Percentiles rank a stretch among this genome's conserved stretches.
phyloP scores from a whole-genome alignment of 2,888 invertebrate species.

The Philaethria dido region DNA sequence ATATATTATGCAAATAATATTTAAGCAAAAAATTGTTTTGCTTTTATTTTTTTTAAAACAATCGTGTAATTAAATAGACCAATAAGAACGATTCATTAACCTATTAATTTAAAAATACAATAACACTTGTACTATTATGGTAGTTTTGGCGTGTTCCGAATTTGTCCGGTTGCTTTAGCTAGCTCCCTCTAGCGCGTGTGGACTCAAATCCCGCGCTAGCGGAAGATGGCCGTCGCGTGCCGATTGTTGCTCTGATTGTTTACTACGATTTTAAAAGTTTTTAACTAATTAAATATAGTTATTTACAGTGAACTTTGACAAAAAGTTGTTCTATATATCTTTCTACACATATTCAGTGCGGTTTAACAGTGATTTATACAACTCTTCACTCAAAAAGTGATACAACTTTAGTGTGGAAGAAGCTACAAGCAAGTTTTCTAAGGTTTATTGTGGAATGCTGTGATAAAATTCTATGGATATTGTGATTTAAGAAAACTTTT shows the following conservation, averaged over 20 bases:
- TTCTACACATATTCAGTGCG: conserved; percentile 52
- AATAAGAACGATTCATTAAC: neutral
- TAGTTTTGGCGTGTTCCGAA: neutral
- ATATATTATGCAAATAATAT: too few relatives aligned
- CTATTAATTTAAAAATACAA: conserved; percentile 8
- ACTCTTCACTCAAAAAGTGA: conserved; percentile 74
- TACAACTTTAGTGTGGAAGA: conserved; percentile 65
- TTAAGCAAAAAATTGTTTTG: neutral
- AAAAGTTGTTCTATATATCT: conserved; percentile 54
- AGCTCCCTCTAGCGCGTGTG: conserved; percentile 67
- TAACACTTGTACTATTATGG: neutral
- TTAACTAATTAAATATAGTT: conserved; percentile 57
- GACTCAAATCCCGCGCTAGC: conserved; percentile 72
- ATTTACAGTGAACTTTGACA: conserved; percentile 56
- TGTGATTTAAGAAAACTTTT: conserved; percentile 62
- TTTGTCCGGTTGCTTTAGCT: conserved; percentile 13
- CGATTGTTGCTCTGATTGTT: conserved; percentile 77
- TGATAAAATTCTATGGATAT: conserved; percentile 73
- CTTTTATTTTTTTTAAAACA: neutral
- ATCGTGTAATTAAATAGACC: neutral
- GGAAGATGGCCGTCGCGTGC: conserved; percentile 82
- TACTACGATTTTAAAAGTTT: conserved; percentile 74
- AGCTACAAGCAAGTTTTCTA: conserved; percentile 76
- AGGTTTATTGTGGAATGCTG: conserved; percentile 76
- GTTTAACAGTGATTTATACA: conserved; percentile 56